Evolutionary conservation across 2,888 invertebrate genomes (phyloP).

Genomic region (Pyrrhosoma nymphula): DNA sequence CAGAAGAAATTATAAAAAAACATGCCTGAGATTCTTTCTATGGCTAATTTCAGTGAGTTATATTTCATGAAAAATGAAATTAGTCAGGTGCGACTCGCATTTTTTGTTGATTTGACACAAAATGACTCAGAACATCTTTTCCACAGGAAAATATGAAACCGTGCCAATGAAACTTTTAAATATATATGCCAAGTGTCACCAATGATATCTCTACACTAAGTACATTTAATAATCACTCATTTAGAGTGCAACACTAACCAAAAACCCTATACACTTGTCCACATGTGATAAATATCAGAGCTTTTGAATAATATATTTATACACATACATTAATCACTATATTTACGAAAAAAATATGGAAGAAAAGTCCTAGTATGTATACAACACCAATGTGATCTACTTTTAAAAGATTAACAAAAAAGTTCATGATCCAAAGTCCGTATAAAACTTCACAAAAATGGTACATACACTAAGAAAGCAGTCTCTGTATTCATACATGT

Average conservation of each 20-base stretch:
- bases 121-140: not conserved
- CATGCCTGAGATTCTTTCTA: no score
- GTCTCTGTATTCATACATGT: not conserved
- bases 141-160: not conserved
- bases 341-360: not conserved
- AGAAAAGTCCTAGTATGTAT: not conserved
- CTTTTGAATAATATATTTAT: not conserved
- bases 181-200: not conserved
- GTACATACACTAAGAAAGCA: not conserved
- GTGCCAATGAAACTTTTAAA: not conserved
- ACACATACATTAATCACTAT: not conserved
- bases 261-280: not conserved
- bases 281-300: not conserved
- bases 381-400: not conserved
- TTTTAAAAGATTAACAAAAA: not conserved
- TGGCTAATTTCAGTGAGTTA: no score
- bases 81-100: no score
- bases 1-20: no score
- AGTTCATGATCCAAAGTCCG: not conserved
- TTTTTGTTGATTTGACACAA: no score
- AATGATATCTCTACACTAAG: not conserved
- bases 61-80: no score
- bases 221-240: not conserved
- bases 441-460: not conserved
- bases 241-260: not conserved